Base-by-base conservation (phyloP, 23 tunicate species). In the Corella eumyota region DNA sequence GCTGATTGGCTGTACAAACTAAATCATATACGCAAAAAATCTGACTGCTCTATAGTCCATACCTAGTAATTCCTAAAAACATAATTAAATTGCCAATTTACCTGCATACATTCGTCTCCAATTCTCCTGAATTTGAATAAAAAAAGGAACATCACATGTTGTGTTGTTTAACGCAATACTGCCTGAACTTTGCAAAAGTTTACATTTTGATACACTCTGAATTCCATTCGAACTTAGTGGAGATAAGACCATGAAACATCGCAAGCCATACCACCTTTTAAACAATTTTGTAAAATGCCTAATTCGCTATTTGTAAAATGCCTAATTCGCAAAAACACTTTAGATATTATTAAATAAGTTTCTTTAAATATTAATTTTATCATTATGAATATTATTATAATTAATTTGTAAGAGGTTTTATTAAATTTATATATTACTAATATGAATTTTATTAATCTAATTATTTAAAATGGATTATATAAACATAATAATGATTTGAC, bases 51-150 rank as follows among this genome's bases (percentile, higher is more conserved):
- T n/a, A n/a, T n/a, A n/a, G n/a, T n/a, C n/a, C n/a, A n/a, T n/a
- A n/a, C n/a, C n/a, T n/a, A n/a, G n/a, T 15, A 40, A 11, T 23
- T n/a, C 22, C 13, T 53, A 53, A 53, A 53, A 11, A 20, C 22
- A 11, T 21, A 53, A 53, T 53, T 23, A 23, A 40, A 51, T 7
- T 51, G 20, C 21, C 23, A 31, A 25, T 28, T 30, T 22, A 84
- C 99, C 99, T 60, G 77, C 52, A 71, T 58, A 93, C 70, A 85
- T 47, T 56, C 76, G 50, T 31, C 90, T 61, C 86, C 86, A 84
- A 34, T 68, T 72, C 47, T 84, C 79, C 66, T 83, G 72, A 36
- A 93, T 58, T 50, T 93, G 95, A n/a, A 93, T 62, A 73, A 93
- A 93, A 20, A 93, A 45, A 5, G 99, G 99, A 67, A 77, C 60